Evolutionary conservation across 1,140 invertebrate species (phyloP).

Genomic region (Apis mellifera): Amel_HAv3.1 CM009939.2:6799501-6800000

Average conservation of each 20-base stretch:
- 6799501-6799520: conserved; percentile 68
- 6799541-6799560: conserved; percentile 74
- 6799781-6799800: too few relatives aligned
- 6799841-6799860: too few relatives aligned
- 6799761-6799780: too few relatives aligned
- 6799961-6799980: too few relatives aligned
- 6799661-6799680: background rate
- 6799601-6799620: conserved; percentile 44
- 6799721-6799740: background rate
- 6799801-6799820: too few relatives aligned
- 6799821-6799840: too few relatives aligned
- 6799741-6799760: background rate
- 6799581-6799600: conserved; percentile 65
- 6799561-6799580: conserved; percentile 69
- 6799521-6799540: conserved; percentile 74
- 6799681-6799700: background rate
- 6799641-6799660: conserved; percentile 1
- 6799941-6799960: too few relatives aligned
- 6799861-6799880: too few relatives aligned
- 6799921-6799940: too few relatives aligned
- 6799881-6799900: too few relatives aligned
- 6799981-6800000: too few relatives aligned
- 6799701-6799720: background rate
- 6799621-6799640: conserved; percentile 51
- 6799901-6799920: too few relatives aligned